Evolutionary conservation across 2,797 vertebrate genomes (phyloP).

Genomic region (Alcedo atthis): DNA sequence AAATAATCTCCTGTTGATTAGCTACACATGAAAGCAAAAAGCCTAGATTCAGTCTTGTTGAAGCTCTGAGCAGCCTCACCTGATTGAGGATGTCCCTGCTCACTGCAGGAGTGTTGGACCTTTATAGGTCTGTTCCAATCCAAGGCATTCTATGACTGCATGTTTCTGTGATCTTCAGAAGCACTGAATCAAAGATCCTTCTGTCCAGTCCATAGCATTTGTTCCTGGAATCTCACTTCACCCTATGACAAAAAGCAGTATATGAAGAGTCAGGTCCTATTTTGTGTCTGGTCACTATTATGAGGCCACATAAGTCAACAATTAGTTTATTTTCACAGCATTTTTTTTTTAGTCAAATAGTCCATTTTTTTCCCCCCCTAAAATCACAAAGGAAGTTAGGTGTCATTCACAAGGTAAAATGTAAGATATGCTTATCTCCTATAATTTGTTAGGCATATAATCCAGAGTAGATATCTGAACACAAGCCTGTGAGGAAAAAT

Average conservation of each 20-base stretch:
- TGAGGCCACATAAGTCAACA: background rate
- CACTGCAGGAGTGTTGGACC: no score
- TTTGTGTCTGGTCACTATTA: background rate
- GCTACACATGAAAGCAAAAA: background rate
- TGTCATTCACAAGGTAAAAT: background rate
- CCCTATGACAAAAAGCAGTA: background rate
- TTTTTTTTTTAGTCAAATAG: background rate
- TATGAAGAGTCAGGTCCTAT: background rate
- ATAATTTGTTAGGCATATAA: background rate
- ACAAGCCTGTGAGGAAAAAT: background rate
- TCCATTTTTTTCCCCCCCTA: background rate
- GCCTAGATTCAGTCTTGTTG: background rate
- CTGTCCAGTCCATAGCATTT: background rate
- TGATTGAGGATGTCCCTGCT: no score
- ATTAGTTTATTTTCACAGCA: background rate
- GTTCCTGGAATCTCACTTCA: background rate
- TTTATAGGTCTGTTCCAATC: no score
- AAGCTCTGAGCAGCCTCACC: no score
- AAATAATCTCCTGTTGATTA: background rate
- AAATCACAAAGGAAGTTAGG: background rate
- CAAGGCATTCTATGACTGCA: no score
- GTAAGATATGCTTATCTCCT: background rate
- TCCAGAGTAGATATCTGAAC: background rate
- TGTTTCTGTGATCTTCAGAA: background rate
- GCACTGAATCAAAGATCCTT: background rate